A percentile compares a stretch with the other conserved stretches of the same genome.
Conservation (phyloP, 2,888 invertebrate species). For the Nephrotoma flavescens region DNA sequence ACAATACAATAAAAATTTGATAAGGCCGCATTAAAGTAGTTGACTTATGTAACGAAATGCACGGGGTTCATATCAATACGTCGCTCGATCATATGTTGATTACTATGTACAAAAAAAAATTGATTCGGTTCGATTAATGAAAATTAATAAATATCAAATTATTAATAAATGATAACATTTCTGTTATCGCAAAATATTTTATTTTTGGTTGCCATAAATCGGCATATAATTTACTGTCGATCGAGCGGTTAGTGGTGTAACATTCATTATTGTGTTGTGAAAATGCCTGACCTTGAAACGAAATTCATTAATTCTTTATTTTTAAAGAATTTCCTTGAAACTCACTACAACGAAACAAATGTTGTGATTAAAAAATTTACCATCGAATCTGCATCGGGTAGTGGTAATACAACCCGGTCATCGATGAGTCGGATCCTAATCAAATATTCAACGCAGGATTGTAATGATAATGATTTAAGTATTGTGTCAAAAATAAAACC, state of each 20-base stretch:
- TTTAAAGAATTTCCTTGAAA: slow-evolving; percentile 11
- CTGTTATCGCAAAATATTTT: not conserved
- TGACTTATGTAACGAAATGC: not conserved
- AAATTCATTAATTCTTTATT: slow-evolving; percentile 12
- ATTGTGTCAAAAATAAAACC: slow-evolving; percentile 10
- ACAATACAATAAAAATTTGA: not conserved
- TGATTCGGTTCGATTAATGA: not conserved
- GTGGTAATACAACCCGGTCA: not conserved
- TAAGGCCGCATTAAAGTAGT: not conserved
- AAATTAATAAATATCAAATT: not conserved
- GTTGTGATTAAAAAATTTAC: slow-evolving; percentile 9
- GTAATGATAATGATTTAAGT: slow-evolving; percentile 3
- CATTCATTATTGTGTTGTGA: not conserved
- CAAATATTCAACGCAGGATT: slow-evolving; percentile 7
- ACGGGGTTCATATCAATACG: not conserved
- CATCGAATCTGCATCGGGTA: slow-evolving; percentile 7
- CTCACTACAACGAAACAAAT: slow-evolving; percentile 7
- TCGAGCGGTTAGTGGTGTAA: not conserved
- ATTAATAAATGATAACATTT: not conserved
- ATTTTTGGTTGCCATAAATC: not conserved
- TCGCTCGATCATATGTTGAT: not conserved
- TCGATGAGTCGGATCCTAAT: slow-evolving; percentile 8
- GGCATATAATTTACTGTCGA: not conserved
- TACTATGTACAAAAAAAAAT: not conserved
- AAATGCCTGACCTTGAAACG: slow-evolving; percentile 7